These are phyloP conservation scores for Okapia johnstoni DNA, from an alignment of 2,113 vertebrate species.

Conservation along the genomic window DNA sequence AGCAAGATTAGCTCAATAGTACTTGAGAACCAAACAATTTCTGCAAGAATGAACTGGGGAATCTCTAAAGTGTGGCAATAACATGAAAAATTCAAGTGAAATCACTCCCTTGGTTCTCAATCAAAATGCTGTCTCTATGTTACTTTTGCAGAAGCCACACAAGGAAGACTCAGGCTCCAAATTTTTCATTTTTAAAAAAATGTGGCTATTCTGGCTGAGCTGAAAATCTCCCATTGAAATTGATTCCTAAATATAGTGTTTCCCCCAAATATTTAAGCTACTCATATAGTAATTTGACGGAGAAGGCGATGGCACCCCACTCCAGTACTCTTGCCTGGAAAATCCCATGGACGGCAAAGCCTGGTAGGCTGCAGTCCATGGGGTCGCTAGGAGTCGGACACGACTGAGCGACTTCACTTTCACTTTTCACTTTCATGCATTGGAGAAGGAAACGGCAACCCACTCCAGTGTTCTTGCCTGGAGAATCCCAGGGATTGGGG, in stretches of 20 bases:
- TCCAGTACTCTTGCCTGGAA: no score
- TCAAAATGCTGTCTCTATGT: neutral
- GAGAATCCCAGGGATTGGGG: no score
- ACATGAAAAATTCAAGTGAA: neutral
- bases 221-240: constrained; percentile 16
- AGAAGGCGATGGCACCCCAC: no score
- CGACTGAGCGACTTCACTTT: no score
- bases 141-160: neutral
- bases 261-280: neutral
- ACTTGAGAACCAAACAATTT: constrained; percentile 16
- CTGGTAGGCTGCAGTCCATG: no score
- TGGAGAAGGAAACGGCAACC: no score
- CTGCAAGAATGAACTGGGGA: neutral
- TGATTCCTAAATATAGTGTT: neutral
- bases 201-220: neutral
- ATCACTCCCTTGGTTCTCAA: neutral
- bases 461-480: no score
- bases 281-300: neutral
- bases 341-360: no score
- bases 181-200: neutral
- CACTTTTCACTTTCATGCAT: no score
- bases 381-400: no score
- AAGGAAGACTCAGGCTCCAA: neutral
- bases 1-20: neutral
- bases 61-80: neutral